phyloP scores from a whole-genome alignment of 2,797 vertebrate species.

The Acipenser transmontanus region DNA sequence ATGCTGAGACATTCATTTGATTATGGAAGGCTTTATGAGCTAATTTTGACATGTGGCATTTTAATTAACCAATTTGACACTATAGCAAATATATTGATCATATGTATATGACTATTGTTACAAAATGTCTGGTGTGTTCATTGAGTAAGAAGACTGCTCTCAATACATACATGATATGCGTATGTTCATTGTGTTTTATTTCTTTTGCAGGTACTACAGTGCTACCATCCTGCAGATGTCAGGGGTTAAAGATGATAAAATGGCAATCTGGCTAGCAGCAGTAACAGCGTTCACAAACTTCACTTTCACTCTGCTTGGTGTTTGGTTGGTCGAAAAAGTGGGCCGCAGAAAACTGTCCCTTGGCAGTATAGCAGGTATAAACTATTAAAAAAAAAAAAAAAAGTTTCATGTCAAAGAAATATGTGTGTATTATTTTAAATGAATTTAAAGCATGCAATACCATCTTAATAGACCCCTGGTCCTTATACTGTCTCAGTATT shows the following conservation, averaged over 20 bases:
- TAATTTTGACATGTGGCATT: too few species aligned
- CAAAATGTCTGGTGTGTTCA: not conserved
- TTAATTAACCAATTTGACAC: too few species aligned
- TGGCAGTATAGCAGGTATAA: constrained; percentile 79
- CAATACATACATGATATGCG: not conserved
- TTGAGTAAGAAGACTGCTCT: too few species aligned
- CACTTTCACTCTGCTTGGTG: constrained; percentile 86
- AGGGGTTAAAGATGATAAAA: constrained; percentile 81
- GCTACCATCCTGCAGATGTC: constrained; percentile 99
- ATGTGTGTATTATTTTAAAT: constrained; percentile 8
- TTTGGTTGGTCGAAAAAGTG: constrained; percentile 92
- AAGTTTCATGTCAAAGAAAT: too few species aligned
- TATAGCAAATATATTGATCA: not conserved
- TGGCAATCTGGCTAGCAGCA: constrained; percentile 92
- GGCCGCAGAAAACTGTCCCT: constrained; percentile 88
- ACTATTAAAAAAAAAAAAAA: too few species aligned
- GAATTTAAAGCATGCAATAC: not conserved
- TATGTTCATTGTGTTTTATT: too few species aligned
- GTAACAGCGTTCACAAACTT: constrained; percentile 92
- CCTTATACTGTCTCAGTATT: too few species aligned
- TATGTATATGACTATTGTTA: constrained; percentile 1
- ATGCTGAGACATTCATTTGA: too few species aligned
- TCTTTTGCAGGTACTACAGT: constrained; percentile 83
- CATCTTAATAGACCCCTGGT: too few species aligned
- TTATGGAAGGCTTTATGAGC: too few species aligned